Evolutionary conservation across 2,888 invertebrate genomes (phyloP).

Genomic region (Rotaria socialis): DNA sequence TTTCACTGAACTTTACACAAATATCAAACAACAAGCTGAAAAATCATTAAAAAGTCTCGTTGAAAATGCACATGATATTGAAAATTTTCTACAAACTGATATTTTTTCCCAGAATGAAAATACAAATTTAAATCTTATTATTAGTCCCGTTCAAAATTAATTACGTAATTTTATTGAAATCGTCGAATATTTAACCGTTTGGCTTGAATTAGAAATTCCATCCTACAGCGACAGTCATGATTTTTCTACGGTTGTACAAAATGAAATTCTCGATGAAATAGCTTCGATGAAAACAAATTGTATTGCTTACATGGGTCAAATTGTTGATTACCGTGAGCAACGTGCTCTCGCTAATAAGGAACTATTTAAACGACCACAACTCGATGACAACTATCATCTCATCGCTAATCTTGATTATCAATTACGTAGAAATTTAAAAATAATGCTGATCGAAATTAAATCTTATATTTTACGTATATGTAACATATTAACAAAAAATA

Average conservation of each 20-base stretch:
- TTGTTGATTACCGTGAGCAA: slow-evolving; percentile 33
- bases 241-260: slow-evolving; percentile 30
- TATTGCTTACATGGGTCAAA: background rate
- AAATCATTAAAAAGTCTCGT: background rate
- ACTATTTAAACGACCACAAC: background rate
- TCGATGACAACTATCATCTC: background rate
- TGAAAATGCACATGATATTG: background rate
- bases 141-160: background rate
- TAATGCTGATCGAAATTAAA: too few species aligned
- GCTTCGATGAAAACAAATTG: too few species aligned
- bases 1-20: background rate
- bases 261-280: slow-evolving; percentile 9
- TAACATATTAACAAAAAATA: slow-evolving; percentile 6
- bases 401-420: background rate
- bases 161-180: slow-evolving; percentile 29
- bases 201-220: slow-evolving; percentile 22
- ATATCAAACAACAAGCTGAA: background rate
- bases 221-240: background rate
- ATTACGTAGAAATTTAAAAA: background rate
- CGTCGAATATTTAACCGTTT: slow-evolving; percentile 16
- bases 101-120: too few species aligned
- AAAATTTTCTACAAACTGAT: background rate
- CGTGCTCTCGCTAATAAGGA: background rate
- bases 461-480: slow-evolving; percentile 2
- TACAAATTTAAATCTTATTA: too few species aligned